Base-by-base conservation (phyloP, 2,113 vertebrate genomes). In the human (Homo sapiens) region DNA sequence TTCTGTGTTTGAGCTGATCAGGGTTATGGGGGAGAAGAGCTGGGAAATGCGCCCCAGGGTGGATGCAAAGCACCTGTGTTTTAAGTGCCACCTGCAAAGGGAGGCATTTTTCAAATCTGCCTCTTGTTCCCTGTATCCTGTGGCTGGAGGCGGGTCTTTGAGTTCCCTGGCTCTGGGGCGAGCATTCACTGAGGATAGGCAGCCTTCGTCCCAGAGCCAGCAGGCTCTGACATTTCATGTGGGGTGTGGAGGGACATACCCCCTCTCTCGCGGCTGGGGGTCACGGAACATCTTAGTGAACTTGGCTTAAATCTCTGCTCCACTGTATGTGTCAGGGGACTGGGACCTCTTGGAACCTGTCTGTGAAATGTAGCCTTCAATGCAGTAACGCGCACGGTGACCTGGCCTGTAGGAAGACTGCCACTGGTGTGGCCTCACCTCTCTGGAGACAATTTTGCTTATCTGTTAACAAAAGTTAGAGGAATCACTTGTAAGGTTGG, bases 51-150 rank as follows among this genome's bases (percentile, higher is more conserved):
- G 48, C 18, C 2, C 35, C 27, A 50, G 48, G 35, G 66, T 52
- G 18, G 35, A 12, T 57, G 38, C 59, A 81, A 57, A 35, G n/a
- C 16, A 11, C 23, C 1, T 85, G 8, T 23, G 16, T 64, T 84
- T 83, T 95, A 23, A 93, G 55, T 48, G 38, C 17, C 59, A 61
- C 13, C 5, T 93, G 52, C 79, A 87, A 91, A 93, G 22, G 45
- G 32, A 55, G 38, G 64, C 38, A 8, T 12, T 70, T 93, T 73
- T 20, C 55, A 87, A 35, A 72, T 80, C 38, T 88, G 35, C 89
- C 16, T 17, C 20, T 20, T 66, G 13, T 38, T 91, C 32, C 50
- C 61, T 3, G 1, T 50, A 8, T 23, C 27, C 38, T 48, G 11
- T 40, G 25, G 35, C 64, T 80, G 35, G 59, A 59, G 66, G 45